Percentiles rank a stretch among this genome's conserved stretches.
Conservation (phyloP, 2,797 vertebrate genomes). For the Mus caroli region DNA sequence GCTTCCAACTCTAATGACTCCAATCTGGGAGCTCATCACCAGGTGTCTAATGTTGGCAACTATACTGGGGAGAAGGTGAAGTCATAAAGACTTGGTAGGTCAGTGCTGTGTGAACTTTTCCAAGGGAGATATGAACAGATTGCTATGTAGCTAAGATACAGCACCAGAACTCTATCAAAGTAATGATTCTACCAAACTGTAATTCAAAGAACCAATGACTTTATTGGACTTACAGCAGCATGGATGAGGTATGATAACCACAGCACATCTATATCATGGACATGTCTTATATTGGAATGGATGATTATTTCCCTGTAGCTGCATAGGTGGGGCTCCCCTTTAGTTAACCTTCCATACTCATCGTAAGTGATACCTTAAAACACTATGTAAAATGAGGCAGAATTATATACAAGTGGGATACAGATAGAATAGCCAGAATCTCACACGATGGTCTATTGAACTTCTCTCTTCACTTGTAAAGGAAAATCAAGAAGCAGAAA, state of each 20-base stretch:
- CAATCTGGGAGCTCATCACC: not conserved
- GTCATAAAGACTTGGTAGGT: not conserved
- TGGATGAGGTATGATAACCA: not conserved
- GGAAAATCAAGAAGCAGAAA: not conserved
- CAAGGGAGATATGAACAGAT: not conserved
- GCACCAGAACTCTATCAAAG: not conserved
- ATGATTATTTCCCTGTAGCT: not conserved
- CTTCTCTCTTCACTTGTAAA: not conserved
- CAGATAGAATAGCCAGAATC: not conserved
- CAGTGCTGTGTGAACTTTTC: not conserved
- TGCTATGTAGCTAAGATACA: not conserved
- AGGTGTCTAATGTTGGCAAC: not conserved
- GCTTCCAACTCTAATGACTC: not conserved
- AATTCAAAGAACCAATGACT: not conserved
- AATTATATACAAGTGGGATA: not conserved
- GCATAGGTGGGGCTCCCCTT: too few species aligned
- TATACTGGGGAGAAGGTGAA: not conserved
- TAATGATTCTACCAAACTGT: not conserved
- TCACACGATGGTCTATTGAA: not conserved
- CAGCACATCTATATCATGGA: not conserved
- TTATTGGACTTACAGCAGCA: not conserved
- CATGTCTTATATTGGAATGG: not conserved
- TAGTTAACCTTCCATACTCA: not conserved
- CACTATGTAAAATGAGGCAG: not conserved
- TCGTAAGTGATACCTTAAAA: not conserved